Evolutionary conservation across 35 echinoderm and acorn worm species (phyloP), one percentile per base, ranked within the genome.

Genomic region (Strongylocentrotus purpuratus): DNA sequence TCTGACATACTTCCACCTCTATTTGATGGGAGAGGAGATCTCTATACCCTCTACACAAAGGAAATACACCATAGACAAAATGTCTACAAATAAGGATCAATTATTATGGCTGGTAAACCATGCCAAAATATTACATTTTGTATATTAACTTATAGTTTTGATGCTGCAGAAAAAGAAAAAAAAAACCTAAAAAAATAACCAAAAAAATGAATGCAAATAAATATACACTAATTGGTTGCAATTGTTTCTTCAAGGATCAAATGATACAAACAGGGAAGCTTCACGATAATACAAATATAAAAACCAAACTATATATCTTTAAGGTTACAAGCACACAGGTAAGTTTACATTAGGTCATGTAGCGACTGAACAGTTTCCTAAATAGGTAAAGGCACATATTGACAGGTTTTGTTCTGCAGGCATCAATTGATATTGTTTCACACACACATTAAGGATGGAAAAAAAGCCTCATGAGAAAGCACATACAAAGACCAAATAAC

Each of bases 1-100:
- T 89, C 87, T 89, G 87, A 89, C 32, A 89, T 89, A 89, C 31
- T 33, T 41, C 32, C 87, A 45, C 33, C 31, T 89, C 87, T 33
- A 46, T 33, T 9, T 35, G 45, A 20, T 89, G 32, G 20, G 33
- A 45, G 11, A 89, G 87, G 33, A 31, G n/a, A 9, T 78, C 65
- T 78, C 20, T 78, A 78, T 28, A 28, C 20, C 22, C 25, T 78
- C 28, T 78, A 22, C 65, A 78, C 65, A 78, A 78, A 28, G 20
- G 20, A 78, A 78, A 78, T 78, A 28, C 20, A 31, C 22, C 25
- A 78, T 28, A n/a, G 22, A 78, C 65, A n/a, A 25, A 22, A 22
- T 71, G 61, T 71, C 61, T 78, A 78, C 20, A n/a, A 28, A 71
- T 71, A 71, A 5, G 61, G 61, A 78, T n/a, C 20, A 78, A n/a